Base-by-base conservation (phyloP, 1,140 invertebrate species). In the Calephelis virginiensis region DNA sequence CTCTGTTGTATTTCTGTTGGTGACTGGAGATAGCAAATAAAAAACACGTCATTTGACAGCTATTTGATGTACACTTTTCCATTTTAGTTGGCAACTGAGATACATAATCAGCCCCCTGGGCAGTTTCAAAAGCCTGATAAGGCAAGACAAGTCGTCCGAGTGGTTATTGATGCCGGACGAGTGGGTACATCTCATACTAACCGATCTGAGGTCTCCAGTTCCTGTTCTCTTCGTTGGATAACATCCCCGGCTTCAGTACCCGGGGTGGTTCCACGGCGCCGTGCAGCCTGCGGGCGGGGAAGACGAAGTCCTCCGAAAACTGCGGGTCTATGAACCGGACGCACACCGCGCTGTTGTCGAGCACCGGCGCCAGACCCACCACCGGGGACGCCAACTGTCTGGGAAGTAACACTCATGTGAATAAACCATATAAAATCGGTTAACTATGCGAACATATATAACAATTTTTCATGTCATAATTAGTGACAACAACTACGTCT, bases 171-270 rank as follows among this genome's bases (percentile, higher is more conserved):
- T 8, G 40, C 40, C 5, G 40, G 5, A 5, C 7, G 6, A 43
- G 6, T 43, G 8, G 40, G 1, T 43, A 43, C 40, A 43, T 5
- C 1, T 5, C 7, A 5, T 4, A 46, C 75, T 77, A 17, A 71
- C 96, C 96, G 63, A 95, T 95, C 74, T 93, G 93, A 8, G 96
- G 95, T 69, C 93, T 88, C 94, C 95, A 97, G 67, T 94, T 94
- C 69, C 93, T 92, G 71, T 92, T 93, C 82, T 95, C 93, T 80
- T 95, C 93, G 47, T 93, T 92, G 14, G 93, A 92, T 67, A 96
- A 93, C 84, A 97, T 95, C 61, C 94, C 93, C 0, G 97, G 96
- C 85, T 97, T 97, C 43, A 99, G 91, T 1, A 97, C 95, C 64
- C 92, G 91, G 0, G 94, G 93, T 1, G 97, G 97, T 61, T 95